A percentile compares a stretch with the other conserved stretches of the same genome.
Conservation (phyloP, 1,140 invertebrate species). For the Drosophila ohnishii region DNA sequence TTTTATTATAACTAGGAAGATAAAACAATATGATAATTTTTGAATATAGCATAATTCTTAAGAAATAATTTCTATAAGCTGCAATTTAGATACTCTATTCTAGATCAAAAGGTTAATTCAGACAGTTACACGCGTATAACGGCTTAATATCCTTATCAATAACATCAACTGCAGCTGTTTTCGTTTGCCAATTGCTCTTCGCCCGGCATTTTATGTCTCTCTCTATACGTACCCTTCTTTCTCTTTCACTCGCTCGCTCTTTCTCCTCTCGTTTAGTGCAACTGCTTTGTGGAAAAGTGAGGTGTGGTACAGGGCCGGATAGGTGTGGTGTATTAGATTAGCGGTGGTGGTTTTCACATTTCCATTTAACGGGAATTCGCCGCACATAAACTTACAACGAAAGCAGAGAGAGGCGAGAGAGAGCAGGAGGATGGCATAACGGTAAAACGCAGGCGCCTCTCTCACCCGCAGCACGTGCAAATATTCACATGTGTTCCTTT, state of each 20-base stretch:
- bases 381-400: constrained; percentile 36
- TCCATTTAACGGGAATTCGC: constrained; percentile 37
- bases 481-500: constrained; percentile 51
- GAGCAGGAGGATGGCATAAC: background rate
- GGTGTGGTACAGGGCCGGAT: background rate
- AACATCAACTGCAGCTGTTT: constrained; percentile 50
- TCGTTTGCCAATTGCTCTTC: constrained; percentile 31
- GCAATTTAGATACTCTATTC: background rate
- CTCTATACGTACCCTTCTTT: constrained; percentile 3
- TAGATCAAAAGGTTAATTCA: constrained; percentile 31
- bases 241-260: background rate
- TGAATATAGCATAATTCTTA: background rate
- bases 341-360: constrained; percentile 29
- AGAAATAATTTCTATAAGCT: background rate
- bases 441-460: constrained; percentile 26
- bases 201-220: constrained; percentile 5
- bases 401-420: background rate
- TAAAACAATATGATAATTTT: too few relatives aligned
- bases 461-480: constrained; percentile 46
- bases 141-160: constrained; percentile 38
- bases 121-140: constrained; percentile 9
- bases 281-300: background rate
- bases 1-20: too few relatives aligned
- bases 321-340: constrained; percentile 40
- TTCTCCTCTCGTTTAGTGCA: background rate